A percentile compares a stretch with the other conserved stretches of the same genome.
These are phyloP conservation scores for Drosophila sp. DNA, from an alignment of 1,140 invertebrate genomes.

Conservation along the genomic window DNA sequence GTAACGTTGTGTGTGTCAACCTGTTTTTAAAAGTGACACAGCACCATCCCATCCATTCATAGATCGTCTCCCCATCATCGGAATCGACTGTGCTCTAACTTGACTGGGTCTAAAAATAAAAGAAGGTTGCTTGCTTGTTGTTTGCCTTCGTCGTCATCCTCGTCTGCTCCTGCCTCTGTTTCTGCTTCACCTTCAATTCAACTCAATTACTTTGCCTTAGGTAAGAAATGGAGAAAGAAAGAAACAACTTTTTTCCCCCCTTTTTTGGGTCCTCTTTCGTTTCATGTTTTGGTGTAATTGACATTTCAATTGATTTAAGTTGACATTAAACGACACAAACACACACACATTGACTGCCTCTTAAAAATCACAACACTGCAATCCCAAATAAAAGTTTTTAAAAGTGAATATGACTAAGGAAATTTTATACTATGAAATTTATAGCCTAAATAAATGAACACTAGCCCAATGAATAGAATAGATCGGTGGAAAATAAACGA, in stretches of 20 bases:
- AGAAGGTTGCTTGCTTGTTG: not conserved
- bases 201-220: conserved; percentile 64
- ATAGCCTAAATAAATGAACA: too few species aligned
- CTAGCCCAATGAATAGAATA: too few species aligned
- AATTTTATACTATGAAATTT: not conserved
- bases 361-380: not conserved
- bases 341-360: conserved; percentile 14
- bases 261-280: conserved; percentile 39
- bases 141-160: not conserved
- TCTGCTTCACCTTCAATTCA: conserved; percentile 63
- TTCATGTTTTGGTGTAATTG: conserved; percentile 71
- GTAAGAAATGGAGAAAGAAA: conserved; percentile 25
- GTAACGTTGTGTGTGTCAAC: conserved; percentile 64
- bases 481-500: too few species aligned
- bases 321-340: conserved; percentile 66
- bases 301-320: conserved; percentile 77
- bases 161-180: conserved; percentile 15
- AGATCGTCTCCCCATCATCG: conserved; percentile 8
- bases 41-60: conserved; percentile 33
- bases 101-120: conserved; percentile 49
- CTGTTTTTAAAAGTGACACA: conserved; percentile 65
- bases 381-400: not conserved
- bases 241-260: conserved; percentile 26
- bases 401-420: not conserved
- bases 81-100: not conserved